Conservation (phyloP, 2,113 vertebrate species). For the Rutilus rutilus region DNA sequence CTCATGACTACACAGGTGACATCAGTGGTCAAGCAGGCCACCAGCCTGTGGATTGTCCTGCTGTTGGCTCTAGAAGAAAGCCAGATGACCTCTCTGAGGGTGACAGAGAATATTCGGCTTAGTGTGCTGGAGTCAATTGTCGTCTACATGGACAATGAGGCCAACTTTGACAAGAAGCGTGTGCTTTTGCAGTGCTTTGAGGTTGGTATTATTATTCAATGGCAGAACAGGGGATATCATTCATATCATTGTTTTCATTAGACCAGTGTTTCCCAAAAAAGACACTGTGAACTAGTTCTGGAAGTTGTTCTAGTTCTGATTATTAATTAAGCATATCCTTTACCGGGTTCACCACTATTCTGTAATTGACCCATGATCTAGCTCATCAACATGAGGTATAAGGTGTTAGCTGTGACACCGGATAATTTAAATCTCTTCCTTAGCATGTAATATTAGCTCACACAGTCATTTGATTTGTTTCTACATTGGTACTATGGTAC, state of each 20-base stretch:
- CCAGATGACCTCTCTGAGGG: constrained; percentile 65
- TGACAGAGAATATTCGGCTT: constrained; percentile 66
- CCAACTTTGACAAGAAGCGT: constrained; percentile 70
- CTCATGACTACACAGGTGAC: constrained; percentile 61
- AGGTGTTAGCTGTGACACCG: constrained; percentile 59
- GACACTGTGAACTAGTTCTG: neutral
- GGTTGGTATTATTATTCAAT: constrained; percentile 64
- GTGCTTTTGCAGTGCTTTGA: constrained; percentile 80
- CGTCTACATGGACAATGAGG: constrained; percentile 66
- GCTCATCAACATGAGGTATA: constrained; percentile 53
- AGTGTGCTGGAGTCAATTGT: constrained; percentile 65
- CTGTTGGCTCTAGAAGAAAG: constrained; percentile 76
- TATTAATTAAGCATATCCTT: constrained; percentile 57
- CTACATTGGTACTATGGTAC: constrained; percentile 36
- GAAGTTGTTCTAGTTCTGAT: constrained; percentile 14
- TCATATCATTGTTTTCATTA: constrained; percentile 3
- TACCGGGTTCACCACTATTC: constrained; percentile 48
- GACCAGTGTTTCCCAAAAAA: neutral
- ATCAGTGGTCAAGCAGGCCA: constrained; percentile 63
- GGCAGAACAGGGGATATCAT: neutral
- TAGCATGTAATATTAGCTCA: constrained; percentile 57
- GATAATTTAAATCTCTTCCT: constrained; percentile 57
- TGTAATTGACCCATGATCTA: constrained; percentile 53
- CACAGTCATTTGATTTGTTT: constrained; percentile 59
- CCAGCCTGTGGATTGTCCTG: constrained; percentile 69